These are phyloP conservation scores for Sceloporus tristichus DNA, from an alignment of 2,113 vertebrate genomes.

Conservation along the genomic window DNA sequence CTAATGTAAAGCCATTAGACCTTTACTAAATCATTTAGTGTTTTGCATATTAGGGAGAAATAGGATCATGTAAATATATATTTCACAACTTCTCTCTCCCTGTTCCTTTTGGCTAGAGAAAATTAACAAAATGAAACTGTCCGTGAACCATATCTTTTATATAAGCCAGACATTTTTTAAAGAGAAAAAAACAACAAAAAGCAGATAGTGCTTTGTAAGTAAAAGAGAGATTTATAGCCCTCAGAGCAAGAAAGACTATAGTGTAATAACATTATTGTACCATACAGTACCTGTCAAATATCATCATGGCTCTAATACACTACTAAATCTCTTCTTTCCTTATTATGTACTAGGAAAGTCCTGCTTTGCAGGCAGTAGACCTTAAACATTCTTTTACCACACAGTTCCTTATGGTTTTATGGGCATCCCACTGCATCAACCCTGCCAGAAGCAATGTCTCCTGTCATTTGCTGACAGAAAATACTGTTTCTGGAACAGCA, in stretches of 20 bases:
- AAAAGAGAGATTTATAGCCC: slow-evolving; percentile 24
- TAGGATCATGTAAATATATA: not conserved
- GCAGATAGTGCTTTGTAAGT: slow-evolving; percentile 4
- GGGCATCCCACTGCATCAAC: slow-evolving; percentile 4
- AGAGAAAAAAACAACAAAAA: not conserved
- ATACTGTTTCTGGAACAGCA: slow-evolving; percentile 24
- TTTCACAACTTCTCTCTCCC: not conserved
- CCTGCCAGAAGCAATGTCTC: slow-evolving; percentile 1
- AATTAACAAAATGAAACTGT: slow-evolving; percentile 12
- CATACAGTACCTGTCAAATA: not conserved
- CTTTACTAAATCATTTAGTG: slow-evolving; percentile 9
- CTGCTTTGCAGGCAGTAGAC: not conserved
- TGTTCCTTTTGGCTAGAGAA: not conserved
- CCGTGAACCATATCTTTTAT: not conserved
- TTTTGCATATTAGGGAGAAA: not conserved
- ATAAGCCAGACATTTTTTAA: not conserved
- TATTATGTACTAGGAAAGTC: slow-evolving; percentile 18
- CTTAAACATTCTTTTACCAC: slow-evolving; percentile 20
- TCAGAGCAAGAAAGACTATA: slow-evolving; percentile 7
- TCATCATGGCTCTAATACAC: not conserved
- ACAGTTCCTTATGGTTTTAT: slow-evolving; percentile 16
- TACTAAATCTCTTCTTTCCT: not conserved
- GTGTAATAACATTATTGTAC: slow-evolving; percentile 12
- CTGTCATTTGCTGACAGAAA: slow-evolving; percentile 35
- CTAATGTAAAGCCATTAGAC: slow-evolving; percentile 11